These are phyloP conservation scores for Sebastes variabilis DNA, from an alignment of 2,797 vertebrate species.

Conservation along the genomic window DNA sequence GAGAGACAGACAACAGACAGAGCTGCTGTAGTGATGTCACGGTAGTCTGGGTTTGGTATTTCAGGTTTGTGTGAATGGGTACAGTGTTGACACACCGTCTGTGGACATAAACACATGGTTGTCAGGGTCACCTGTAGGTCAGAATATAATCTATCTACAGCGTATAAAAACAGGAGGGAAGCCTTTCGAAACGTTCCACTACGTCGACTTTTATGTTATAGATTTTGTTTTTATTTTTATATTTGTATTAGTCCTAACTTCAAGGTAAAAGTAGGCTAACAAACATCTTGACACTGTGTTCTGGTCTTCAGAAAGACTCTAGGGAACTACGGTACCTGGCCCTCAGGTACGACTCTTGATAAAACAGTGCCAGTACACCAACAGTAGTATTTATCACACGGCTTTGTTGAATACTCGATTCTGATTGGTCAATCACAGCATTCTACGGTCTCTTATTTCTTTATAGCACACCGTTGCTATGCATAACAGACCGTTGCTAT, in stretches of 20 bases:
- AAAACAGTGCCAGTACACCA: too few species aligned
- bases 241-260: background rate
- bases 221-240: background rate
- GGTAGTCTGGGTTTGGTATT: slow-evolving; percentile 65
- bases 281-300: background rate
- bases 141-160: slow-evolving; percentile 22
- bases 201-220: background rate
- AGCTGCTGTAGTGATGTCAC: slow-evolving; percentile 54
- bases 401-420: fast-evolving
- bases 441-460: too few species aligned
- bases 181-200: background rate
- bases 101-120: slow-evolving; percentile 68
- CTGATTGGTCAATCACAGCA: too few species aligned
- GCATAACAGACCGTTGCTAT: too few species aligned
- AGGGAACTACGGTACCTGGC: background rate
- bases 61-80: slow-evolving; percentile 72
- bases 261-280: background rate
- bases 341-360: too few species aligned
- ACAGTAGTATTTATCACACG: too few species aligned
- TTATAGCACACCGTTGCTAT: too few species aligned
- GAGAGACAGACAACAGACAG: slow-evolving; percentile 45
- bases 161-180: background rate
- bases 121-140: slow-evolving; percentile 69
- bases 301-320: background rate
- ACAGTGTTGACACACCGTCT: slow-evolving; percentile 69